Evolutionary conservation across 2,888 invertebrate species (phyloP).

Genomic region (Synergus itoensis): DNA sequence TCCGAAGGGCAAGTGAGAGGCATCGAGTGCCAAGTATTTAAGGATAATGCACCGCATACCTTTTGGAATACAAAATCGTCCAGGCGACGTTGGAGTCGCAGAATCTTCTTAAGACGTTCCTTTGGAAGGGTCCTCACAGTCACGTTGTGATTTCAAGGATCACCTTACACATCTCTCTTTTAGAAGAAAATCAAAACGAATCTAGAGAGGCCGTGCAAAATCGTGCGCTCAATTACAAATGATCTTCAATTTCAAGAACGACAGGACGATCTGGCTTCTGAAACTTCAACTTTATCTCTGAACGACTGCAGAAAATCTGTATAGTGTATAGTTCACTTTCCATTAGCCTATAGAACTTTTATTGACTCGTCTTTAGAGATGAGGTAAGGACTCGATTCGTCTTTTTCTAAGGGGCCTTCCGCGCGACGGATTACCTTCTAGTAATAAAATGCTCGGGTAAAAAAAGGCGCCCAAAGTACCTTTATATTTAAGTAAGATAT

Average conservation of each 20-base stretch:
- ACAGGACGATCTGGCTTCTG: background rate
- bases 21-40: constrained; percentile 59
- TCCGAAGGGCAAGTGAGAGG: constrained; percentile 58
- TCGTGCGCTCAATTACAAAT: background rate
- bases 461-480: constrained; percentile 63
- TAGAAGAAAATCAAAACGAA: background rate
- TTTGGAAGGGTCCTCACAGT: constrained; percentile 50
- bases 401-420: constrained; percentile 53
- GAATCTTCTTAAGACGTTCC: constrained; percentile 45
- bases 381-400: constrained; percentile 24
- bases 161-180: background rate
- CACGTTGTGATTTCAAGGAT: background rate
- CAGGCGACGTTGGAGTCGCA: constrained; percentile 39
- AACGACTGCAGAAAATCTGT: constrained; percentile 25
- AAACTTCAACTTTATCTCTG: background rate
- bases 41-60: constrained; percentile 50
- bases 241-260: background rate
- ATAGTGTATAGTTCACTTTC: constrained; percentile 36
- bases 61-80: constrained; percentile 42
- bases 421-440: constrained; percentile 52
- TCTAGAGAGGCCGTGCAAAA: background rate
- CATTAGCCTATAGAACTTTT: constrained; percentile 29
- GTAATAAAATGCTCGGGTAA: constrained; percentile 40
- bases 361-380: constrained; percentile 21
- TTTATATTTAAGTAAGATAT: constrained; percentile 71